A percentile compares a stretch with the other conserved stretches of the same genome.
Evolutionary conservation across 2,888 invertebrate genomes (phyloP).

Genomic region (Drosophila picticornis): DNA sequence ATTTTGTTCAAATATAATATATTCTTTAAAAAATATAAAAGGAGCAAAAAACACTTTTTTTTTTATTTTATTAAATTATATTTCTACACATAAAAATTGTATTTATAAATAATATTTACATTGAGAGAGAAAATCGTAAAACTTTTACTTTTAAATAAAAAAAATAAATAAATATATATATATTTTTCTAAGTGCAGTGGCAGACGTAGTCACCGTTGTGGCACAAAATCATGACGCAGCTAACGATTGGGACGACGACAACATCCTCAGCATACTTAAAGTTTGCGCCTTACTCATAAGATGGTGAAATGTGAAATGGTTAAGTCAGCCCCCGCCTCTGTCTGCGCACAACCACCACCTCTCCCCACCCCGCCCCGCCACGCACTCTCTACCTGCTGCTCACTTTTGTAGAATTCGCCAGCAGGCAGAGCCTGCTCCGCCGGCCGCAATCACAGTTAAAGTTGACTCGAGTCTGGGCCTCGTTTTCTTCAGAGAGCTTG

Average conservation of each 20-base stretch:
- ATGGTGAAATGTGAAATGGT: slow-evolving; percentile 76
- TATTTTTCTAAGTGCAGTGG: background rate
- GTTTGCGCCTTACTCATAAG: slow-evolving; percentile 54
- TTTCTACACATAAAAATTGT: background rate
- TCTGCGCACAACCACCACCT: background rate
- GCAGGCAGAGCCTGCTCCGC: slow-evolving; percentile 24
- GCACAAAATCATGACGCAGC: slow-evolving; percentile 49
- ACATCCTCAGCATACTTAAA: slow-evolving; percentile 75
- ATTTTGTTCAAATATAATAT: no score
- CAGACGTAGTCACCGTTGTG: background rate
- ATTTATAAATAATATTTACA: background rate
- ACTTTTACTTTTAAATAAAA: background rate
- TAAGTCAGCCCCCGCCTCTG: slow-evolving; percentile 3
- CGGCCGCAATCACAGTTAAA: slow-evolving; percentile 53
- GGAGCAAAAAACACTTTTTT: background rate
- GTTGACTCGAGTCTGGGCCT: slow-evolving; percentile 8
- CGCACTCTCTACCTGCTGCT: slow-evolving; percentile 7
- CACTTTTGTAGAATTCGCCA: slow-evolving; percentile 56
- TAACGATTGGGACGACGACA: slow-evolving; percentile 36
- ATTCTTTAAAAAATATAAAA: background rate
- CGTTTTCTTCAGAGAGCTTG: slow-evolving; percentile 40
- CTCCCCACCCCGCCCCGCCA: background rate
- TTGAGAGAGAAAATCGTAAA: background rate
- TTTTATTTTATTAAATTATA: background rate
- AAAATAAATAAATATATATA: no score